Base-by-base conservation (phyloP, 1,140 invertebrate species). In the Zaprionus africanus region DNA sequence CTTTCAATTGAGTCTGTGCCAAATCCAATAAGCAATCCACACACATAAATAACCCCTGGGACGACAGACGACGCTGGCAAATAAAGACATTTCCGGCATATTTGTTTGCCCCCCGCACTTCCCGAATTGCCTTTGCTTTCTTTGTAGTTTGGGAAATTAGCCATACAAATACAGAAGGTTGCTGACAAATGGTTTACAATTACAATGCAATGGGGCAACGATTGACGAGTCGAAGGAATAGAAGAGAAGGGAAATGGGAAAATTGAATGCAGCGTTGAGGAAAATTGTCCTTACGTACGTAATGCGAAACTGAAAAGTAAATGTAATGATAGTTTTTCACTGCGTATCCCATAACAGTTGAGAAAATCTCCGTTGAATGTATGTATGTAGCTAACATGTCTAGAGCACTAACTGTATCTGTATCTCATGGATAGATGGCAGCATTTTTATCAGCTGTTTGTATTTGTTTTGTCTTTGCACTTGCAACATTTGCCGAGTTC, bases 131-230 rank as follows among this genome's bases (percentile, higher is more conserved):
- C 22, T 15, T 26, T 54, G 22, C 12, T 24, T 15, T 26, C 13
- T 11, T 49, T n/a, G 17, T 41, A 57, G 54, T 28, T n/a, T 41
- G 53, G 65, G 58, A 78, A 83, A 83, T 87, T 81, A 81, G 76
- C 84, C 69, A 83, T 57, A 79, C 60, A 70, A 71, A 76, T 63
- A 71, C 46, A 78, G 31, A 78, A 77, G 46, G 68, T 63, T 84
- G 84, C 84, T 88, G 84, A 88, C 85, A 88, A 88, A 88, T 82
- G 85, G 84, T 79, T 90, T 81, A 90, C 81, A 81, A 90, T 88
- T 88, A 79, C 81, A 90, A 76, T 34, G 76, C 85, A 82, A 85
- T 85, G 67, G 63, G 56, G 63, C 56, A 77, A 62, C 7, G 28
- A 53, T 63, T 34, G 41, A 17, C n/a, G 19, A 76, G 67, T 68